Evolutionary conservation across 2,113 vertebrate genomes (phyloP), one percentile per base, ranked within the genome.

Genomic region (Speoplatyrhinus poulsoni): DNA sequence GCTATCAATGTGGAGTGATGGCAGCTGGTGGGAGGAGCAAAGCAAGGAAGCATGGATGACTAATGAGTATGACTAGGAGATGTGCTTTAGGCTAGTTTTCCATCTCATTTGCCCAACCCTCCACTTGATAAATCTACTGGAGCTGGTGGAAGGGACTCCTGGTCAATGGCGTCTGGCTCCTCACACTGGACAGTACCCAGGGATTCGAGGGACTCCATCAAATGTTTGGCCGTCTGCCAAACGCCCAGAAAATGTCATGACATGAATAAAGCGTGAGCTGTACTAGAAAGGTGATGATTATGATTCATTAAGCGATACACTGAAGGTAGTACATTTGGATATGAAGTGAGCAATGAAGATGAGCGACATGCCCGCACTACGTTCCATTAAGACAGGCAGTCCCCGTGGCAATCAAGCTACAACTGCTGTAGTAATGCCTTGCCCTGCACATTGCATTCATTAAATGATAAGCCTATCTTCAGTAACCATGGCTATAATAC

Each of bases 11-110:
- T 70, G 65, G 46, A 73, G 72, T 47, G 80, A 75, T 67, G 63
- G 76, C 69, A 75, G 67, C 53, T 62, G 75, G 82, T 83, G 72
- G 83, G 78, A 75, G 74, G 76, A 75, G 62, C 58, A 26, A 80
- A 62, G 55, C 60, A 50, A 46, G 50, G 57, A 73, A 68, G 69
- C 66, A 57, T 26, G 17, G 78, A 86, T 89, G 86, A 89, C 75
- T 84, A 86, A 89, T 66, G 69, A 70, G 62, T 52, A 76, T 82
- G 84, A 83, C 78, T 81, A 81, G 76, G 75, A 54, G 3, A 70
- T 59, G 73, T 56, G 49, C 77, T 73, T 67, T 82, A 56, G 56
- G 67, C 67, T 68, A 26, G 48, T 72, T 72, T 75, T 80, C 63
- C 16, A 9, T 74, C 71, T 75, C 66, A 77, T 79, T 84, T 82